These are phyloP conservation scores for Crepidodera aurea DNA, from an alignment of 2,888 invertebrate species.

Conservation along the genomic window DNA sequence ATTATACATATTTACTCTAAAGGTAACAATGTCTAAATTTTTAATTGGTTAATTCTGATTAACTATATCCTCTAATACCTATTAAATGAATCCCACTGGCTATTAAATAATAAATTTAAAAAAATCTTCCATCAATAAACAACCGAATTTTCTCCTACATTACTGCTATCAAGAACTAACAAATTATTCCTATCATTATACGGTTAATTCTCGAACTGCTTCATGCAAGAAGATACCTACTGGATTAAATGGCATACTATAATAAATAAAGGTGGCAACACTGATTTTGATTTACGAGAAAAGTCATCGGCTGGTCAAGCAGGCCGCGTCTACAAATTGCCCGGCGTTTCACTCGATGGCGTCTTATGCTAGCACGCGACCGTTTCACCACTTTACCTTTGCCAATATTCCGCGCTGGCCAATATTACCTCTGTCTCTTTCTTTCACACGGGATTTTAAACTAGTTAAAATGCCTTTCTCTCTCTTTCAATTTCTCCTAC, in stretches of 20 bases:
- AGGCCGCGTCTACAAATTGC: constrained; percentile 20
- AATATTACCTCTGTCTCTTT: neutral
- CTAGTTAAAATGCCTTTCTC: neutral
- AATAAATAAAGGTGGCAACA: constrained; percentile 18
- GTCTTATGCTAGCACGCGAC: constrained; percentile 22
- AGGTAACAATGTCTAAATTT: too few species aligned
- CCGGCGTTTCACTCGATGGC: constrained; percentile 22
- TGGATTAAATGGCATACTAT: neutral
- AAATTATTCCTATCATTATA: too few species aligned
- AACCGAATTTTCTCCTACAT: too few species aligned
- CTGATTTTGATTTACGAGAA: constrained; percentile 20
- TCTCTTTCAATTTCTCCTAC: neutral
- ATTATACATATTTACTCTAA: too few species aligned
- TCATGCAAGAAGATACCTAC: neutral
- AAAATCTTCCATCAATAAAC: too few species aligned
- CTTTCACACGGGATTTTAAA: neutral
- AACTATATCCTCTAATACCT: too few species aligned
- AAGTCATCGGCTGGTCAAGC: constrained; percentile 23
- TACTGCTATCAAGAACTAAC: too few species aligned
- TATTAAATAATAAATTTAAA: too few species aligned
- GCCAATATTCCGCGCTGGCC: neutral
- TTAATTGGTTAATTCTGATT: too few species aligned
- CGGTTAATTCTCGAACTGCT: neutral
- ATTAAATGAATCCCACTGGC: too few species aligned
- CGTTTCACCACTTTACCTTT: constrained; percentile 11